Evolutionary conservation across 2,888 invertebrate genomes (phyloP), one percentile per base, ranked within the genome.

Genomic region (Idaea aversata): DNA sequence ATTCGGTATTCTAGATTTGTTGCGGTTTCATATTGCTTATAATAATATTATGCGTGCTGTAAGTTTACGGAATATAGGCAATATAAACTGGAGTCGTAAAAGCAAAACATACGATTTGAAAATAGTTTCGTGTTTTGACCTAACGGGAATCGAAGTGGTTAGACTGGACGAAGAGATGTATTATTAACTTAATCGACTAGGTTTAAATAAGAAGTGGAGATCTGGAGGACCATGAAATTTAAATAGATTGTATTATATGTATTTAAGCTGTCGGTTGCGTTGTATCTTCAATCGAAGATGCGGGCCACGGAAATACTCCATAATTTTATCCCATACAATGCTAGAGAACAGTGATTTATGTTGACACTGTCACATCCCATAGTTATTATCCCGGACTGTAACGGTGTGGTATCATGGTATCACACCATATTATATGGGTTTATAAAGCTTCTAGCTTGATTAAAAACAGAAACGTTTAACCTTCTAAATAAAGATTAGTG

Each of bases 261-360:
- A 7, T 47, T 47, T 10, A 10, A 13, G 10, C 3, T 47, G 13
- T 13, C 10, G 4, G 47, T 47, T 13, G 47, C 34, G 62, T 73
- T 79, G 79, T 78, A 80, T 84, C 80, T 80, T 72, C 76, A 78
- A 83, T 85, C 82, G 75, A 69, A 82, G 85, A 91, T 91, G 88
- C 90, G 88, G 91, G 91, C 82, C 77, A 84, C 85, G 87, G 88
- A 88, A 86, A 86, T 80, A 82, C 79, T 77, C 78, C 85, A 85
- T 86, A 85, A 88, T 88, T 87, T 86, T 82, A 84, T 85, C 81
- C 76, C 81, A 81, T 82, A 86, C 78, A 82, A 83, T 82, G 81
- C 76, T 75, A 80, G 79, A 75, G 71, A 68, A 67, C 71, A 75
- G 79, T 86, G 86, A 88, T 91, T 89, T 90, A 89, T 87, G 77